A percentile compares a stretch with the other conserved stretches of the same genome.
Conservation (phyloP, 1,140 invertebrate species). For the Chironomus striatipennis region DNA sequence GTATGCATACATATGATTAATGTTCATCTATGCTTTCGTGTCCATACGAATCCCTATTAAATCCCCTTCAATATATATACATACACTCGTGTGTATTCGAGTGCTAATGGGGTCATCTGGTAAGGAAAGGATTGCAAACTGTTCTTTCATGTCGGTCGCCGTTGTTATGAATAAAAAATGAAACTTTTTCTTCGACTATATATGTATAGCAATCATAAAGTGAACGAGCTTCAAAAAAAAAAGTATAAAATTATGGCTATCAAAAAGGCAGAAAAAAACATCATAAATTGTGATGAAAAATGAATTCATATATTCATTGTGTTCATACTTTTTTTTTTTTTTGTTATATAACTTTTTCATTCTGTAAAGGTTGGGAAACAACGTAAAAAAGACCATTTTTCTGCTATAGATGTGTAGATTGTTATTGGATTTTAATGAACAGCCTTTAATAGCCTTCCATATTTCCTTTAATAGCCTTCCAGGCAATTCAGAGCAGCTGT, state of each 20-base stretch:
- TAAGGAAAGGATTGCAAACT: not conserved
- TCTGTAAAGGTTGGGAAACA: not conserved
- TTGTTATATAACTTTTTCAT: too few relatives aligned
- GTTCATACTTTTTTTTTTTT: too few relatives aligned
- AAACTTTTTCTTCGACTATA: not conserved
- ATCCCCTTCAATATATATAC: not conserved
- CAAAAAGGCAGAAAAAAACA: not conserved
- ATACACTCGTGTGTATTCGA: not conserved
- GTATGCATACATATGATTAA: conserved; percentile 2
- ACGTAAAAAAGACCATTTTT: too few relatives aligned
- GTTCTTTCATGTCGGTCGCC: not conserved
- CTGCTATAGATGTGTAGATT: not conserved
- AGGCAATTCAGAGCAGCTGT: not conserved
- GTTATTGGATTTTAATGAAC: conserved; percentile 23
- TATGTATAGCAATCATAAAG: not conserved
- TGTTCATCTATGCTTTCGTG: not conserved
- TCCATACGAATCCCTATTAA: not conserved
- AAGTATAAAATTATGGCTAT: not conserved
- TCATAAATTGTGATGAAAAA: conserved; percentile 19
- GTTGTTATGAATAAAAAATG: conserved; percentile 20
- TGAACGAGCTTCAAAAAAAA: not conserved
- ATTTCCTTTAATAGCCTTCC: not conserved
- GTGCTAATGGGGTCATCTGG: not conserved
- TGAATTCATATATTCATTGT: not conserved
- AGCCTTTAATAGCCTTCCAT: not conserved